These are phyloP conservation scores for Antechinus flavipes DNA, from an alignment of 2,113 vertebrate genomes.

Conservation along the genomic window DNA sequence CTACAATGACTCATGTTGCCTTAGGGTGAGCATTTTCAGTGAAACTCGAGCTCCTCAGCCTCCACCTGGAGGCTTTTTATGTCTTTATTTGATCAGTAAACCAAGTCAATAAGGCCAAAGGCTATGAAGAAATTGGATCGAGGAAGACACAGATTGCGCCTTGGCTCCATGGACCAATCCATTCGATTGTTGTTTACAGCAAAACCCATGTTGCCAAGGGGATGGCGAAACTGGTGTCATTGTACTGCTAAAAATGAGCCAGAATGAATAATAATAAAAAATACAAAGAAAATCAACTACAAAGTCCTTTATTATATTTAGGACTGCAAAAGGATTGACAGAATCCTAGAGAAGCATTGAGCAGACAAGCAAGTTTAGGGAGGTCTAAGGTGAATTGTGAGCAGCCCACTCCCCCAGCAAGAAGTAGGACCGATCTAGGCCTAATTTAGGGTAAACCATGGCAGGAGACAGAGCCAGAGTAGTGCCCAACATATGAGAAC, in stretches of 20 bases:
- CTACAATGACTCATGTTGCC: neutral
- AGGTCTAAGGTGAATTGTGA: neutral
- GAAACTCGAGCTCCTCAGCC: neutral
- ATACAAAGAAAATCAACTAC: neutral
- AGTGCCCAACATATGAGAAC: neutral
- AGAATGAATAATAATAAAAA: neutral
- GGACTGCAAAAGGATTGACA: neutral
- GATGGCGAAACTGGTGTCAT: neutral
- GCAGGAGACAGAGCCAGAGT: neutral
- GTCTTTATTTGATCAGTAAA: neutral
- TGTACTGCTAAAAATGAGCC: neutral
- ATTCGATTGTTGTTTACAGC: neutral
- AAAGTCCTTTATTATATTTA: neutral
- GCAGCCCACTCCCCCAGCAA: neutral
- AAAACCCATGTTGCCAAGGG: neutral
- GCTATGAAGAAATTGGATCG: neutral
- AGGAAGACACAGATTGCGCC: neutral
- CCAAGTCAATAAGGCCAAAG: neutral
- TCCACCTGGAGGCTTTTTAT: neutral
- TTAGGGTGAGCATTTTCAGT: neutral
- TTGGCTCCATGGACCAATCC: neutral
- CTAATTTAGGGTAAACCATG: neutral
- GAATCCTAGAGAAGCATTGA: neutral
- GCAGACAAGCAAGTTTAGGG: neutral
- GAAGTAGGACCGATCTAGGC: neutral